Base-by-base conservation (phyloP, 2,113 vertebrate species). In the Muntiacus reevesi region DNA sequence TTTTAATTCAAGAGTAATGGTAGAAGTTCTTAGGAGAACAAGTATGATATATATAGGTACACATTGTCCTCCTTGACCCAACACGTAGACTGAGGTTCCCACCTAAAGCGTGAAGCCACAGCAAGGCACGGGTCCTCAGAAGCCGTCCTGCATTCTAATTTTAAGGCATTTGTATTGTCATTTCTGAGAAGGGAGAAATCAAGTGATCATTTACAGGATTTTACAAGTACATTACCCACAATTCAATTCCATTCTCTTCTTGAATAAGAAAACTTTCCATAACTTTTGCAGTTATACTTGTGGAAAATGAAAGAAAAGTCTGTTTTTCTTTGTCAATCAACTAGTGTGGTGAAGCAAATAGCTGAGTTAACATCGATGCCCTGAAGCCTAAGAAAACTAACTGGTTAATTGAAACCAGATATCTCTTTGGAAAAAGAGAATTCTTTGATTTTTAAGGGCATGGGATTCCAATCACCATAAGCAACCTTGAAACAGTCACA, bases 151-250 rank as follows among this genome's bases (percentile, higher is more conserved):
- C 19, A 50, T 86, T 95, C 59, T 86, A 74, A 88, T 93, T 82
- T 85, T 52, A 86, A 96, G 96, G 81, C 23, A 78, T 87, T 17
- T 89, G 7, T 36, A 71, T 85, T 92, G 43, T 93, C 76, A 40
- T 83, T 96, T 95, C 36, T 83, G 33, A 12, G 43, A 97, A 96
- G 43, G 3, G 13, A 92, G 67, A 92, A 90, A 43, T 87, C 43
- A 62, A 57, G 33, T 47, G 28, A 78, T 93, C 30, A 83, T 89
- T 97, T 94, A 95, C 76, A 97, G 88, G 67, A 97, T 60, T 96
- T 96, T 91, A 84, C 40, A 93, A 95, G 33, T 85, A n/a, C 74
- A 28, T 67, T 57, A 87, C 71, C 55, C 64, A 36, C 7, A 95
- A 84, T 47, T 82, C 28, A 94, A 28, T 81, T 79, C 45, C 60